Conservation (phyloP, 2,797 vertebrate species). For the Amniataba percoides region DNA sequence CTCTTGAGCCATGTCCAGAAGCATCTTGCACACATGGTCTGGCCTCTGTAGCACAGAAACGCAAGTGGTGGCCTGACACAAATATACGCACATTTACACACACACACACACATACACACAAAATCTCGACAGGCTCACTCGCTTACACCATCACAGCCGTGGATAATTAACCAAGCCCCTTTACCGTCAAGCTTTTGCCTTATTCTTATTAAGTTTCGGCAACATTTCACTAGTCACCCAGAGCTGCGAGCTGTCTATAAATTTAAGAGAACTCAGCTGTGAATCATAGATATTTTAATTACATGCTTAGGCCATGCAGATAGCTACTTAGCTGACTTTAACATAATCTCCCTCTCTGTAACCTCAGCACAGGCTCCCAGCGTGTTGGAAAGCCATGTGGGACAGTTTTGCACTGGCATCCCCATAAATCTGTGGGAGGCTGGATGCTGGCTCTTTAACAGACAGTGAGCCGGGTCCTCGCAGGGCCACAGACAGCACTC, state of each 20-base stretch:
- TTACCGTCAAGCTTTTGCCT: conserved; percentile 28
- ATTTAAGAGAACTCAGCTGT: conserved; percentile 52
- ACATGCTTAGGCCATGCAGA: conserved; percentile 33
- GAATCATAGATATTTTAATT: conserved; percentile 65
- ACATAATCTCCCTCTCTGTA: conserved; percentile 65
- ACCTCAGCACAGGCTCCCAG: conserved; percentile 74
- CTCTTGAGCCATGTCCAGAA: conserved; percentile 49
- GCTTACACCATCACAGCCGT: conserved; percentile 59
- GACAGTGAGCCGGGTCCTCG: conserved; percentile 69
- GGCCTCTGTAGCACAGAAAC: conserved; percentile 25
- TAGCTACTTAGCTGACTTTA: conserved; percentile 63
- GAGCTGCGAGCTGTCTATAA: conserved; percentile 36
- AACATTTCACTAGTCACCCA: conserved; percentile 28
- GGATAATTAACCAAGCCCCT: conserved; percentile 51
- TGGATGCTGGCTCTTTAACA: conserved; percentile 77
- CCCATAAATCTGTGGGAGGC: conserved; percentile 83
- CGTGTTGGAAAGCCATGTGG: conserved; percentile 81
- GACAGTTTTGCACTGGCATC: conserved; percentile 86
- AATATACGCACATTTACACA: background rate
- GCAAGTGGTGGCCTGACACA: conserved; percentile 37
- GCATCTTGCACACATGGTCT: conserved; percentile 52
- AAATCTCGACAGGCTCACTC: conserved; percentile 47
- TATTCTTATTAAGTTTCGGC: conserved; percentile 19
- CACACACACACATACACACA: conserved; percentile 20
- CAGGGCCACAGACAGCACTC: conserved; percentile 68